Evolutionary conservation across 2,113 vertebrate genomes (phyloP), one percentile per base, ranked within the genome.

Genomic region (Grus americana): DNA sequence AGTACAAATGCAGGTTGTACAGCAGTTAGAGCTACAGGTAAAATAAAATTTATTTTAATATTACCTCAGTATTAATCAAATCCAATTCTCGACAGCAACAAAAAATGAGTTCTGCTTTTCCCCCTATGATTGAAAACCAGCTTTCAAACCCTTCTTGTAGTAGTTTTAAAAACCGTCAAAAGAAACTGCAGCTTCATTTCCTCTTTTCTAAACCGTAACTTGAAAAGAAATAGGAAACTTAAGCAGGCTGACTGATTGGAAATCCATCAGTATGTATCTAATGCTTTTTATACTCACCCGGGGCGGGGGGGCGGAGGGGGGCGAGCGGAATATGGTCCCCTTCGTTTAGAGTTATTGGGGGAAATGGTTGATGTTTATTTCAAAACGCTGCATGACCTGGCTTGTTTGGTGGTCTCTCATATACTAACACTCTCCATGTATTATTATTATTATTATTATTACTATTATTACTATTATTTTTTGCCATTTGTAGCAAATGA

Each of bases 21-120:
- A 99, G 98, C 99, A 99, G 98, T 99, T 99, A 99, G 99, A 99
- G 98, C 98, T 99, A 97, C 99, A 99, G 99, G 99, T 99, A 99
- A 98, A 96, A 97, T 96, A 91, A 79, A 86, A 98, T 98, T 98
- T 97, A 97, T 98, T 98, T 97, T 87, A 89, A 97, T 98, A 97
- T 98, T 97, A 76, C 96, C 95, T 98, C 96, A 95, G 96, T 97
- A 73, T 97, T 93, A 96, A 96, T 98, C 93, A 84, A 94, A 93
- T 94, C 91, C 85, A 61, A 36, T 91, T 96, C 91, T 97, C 62
- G 49, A 88, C 95, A 97, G 97, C 85, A 61, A 72, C 97, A 95
- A 95, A 95, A 97, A 94, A 95, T 95, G 97, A 97, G 93, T 96
- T 97, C 97, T 98, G 94, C 76, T 97, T 97, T 95, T 61, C 76